Conservation (phyloP, 2,113 vertebrate species). For the Pimephales promelas region DNA sequence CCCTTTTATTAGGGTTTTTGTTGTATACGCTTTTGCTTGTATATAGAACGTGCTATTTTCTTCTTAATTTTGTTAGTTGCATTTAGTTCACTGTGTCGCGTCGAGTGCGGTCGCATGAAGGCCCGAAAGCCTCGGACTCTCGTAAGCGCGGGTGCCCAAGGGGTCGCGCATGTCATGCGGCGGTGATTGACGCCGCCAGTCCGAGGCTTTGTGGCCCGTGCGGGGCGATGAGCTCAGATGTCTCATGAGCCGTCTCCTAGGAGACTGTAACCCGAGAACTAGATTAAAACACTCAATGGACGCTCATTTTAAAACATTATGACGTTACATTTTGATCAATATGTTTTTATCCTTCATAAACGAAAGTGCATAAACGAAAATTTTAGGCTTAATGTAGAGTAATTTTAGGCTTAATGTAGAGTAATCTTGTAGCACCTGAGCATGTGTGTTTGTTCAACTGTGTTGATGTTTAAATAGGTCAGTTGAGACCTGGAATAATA, state of each 20-base stretch:
- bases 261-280: conserved; percentile 11
- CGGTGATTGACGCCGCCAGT: conserved; percentile 1
- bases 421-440: not conserved
- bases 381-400: not conserved
- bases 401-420: not conserved
- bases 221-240: conserved; percentile 15
- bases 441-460: conserved; percentile 24
- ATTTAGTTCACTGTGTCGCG: conserved; percentile 9
- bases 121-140: conserved; percentile 55
- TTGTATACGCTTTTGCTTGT: not conserved
- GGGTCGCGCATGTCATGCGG: not conserved
- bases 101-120: conserved; percentile 2
- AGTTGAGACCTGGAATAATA: conserved; percentile 47
- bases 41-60: not conserved
- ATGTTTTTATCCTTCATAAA: not conserved
- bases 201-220: conserved; percentile 61
- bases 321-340: not conserved
- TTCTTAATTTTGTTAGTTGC: not conserved
- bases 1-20: not conserved
- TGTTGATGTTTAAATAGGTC: conserved; percentile 39
- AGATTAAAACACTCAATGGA: not conserved
- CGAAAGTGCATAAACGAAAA: no score
- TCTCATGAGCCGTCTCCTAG: conserved; percentile 7
- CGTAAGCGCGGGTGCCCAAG: not conserved
- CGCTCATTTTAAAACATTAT: not conserved